These are phyloP conservation scores for Epistrophe grossulariae DNA, from an alignment of 2,888 invertebrate genomes.

Conservation along the genomic window DNA sequence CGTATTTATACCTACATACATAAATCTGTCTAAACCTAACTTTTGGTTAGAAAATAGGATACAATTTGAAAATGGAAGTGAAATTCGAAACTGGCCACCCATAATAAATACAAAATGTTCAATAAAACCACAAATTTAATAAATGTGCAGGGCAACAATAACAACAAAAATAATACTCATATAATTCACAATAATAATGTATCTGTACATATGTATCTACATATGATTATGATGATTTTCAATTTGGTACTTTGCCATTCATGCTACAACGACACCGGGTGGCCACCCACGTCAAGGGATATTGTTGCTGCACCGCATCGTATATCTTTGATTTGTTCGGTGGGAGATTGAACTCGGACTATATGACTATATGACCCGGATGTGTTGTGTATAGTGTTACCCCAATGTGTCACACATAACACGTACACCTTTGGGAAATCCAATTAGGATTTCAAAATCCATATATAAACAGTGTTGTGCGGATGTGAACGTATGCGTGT, in stretches of 20 bases:
- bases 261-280: neutral
- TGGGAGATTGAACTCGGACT: conserved; percentile 27
- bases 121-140: conserved; percentile 66
- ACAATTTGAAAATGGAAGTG: neutral
- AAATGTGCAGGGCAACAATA: neutral
- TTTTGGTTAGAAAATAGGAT: neutral
- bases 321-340: conserved; percentile 52
- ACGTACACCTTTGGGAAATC: conserved; percentile 67
- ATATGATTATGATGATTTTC: conserved; percentile 54
- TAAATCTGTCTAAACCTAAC: too few relatives aligned
- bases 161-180: conserved; percentile 38
- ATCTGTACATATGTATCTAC: conserved; percentile 36
- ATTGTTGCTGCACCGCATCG: neutral
- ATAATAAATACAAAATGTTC: conserved; percentile 44
- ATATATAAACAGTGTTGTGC: conserved; percentile 66
- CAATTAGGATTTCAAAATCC: conserved; percentile 73
- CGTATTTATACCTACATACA: too few relatives aligned
- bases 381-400: neutral
- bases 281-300: neutral
- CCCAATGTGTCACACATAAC: conserved; percentile 42
- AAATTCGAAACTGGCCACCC: neutral
- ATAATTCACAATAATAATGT: conserved; percentile 29
- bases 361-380: neutral
- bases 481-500: conserved; percentile 35
- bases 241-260: conserved; percentile 32